These are phyloP conservation scores for Hylyphantes graminicola DNA, from an alignment of 1,140 invertebrate species.

Conservation along the genomic window DNA sequence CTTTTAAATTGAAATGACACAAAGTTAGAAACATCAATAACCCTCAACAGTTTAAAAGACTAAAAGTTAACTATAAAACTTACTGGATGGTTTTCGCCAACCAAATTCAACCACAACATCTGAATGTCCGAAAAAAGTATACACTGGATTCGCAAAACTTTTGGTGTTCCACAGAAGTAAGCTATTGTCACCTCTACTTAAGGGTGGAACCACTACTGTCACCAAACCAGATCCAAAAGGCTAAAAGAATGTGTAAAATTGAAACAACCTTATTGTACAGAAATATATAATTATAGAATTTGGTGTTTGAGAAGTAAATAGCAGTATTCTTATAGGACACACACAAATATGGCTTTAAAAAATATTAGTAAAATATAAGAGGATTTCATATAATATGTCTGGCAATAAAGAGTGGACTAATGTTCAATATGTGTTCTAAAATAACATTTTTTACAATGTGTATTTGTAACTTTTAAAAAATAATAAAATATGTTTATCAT, in stretches of 20 bases:
- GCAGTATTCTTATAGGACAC: too few species aligned
- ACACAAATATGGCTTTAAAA: neutral
- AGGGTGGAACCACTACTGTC: slow-evolving; percentile 86
- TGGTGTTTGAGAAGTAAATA: too few species aligned
- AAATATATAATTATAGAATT: neutral
- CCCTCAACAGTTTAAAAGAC: neutral
- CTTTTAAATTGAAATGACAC: neutral
- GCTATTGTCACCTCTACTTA: slow-evolving; percentile 83
- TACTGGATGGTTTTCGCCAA: slow-evolving; percentile 75
- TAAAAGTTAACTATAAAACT: slow-evolving; percentile 64
- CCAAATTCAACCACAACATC: slow-evolving; percentile 96
- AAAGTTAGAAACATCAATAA: neutral
- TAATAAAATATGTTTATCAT: too few species aligned
- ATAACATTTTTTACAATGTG: too few species aligned
- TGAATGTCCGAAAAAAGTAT: slow-evolving; percentile 90
- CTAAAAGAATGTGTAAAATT: slow-evolving; percentile 66
- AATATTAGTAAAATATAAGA: neutral
- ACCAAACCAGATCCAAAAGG: slow-evolving; percentile 93
- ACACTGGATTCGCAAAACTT: slow-evolving; percentile 77
- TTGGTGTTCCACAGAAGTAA: slow-evolving; percentile 78
- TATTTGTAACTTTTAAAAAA: too few species aligned
- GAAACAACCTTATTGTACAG: neutral
- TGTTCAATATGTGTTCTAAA: too few species aligned
- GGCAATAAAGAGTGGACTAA: too few species aligned
- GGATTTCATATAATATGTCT: too few species aligned